phyloP scores from a whole-genome alignment of 2,888 invertebrate species.

The Pediacus dermestoides region DNA sequence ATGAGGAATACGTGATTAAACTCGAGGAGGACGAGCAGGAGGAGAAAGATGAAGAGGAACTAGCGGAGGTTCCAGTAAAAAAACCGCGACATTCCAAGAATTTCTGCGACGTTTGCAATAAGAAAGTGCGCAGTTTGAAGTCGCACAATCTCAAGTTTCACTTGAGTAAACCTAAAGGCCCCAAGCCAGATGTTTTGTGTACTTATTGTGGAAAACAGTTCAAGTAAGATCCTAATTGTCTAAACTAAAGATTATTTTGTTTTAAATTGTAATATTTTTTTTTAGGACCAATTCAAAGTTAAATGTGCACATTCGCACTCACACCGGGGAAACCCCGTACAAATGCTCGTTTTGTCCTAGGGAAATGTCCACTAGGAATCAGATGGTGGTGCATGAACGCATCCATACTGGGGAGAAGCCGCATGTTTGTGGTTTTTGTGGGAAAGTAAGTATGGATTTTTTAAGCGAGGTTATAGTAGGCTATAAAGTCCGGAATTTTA shows the following conservation, averaged over 20 bases:
- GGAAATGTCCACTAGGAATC: conserved; percentile 32
- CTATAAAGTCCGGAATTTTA: too few relatives aligned
- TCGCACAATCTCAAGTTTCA: conserved; percentile 21
- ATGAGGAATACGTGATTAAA: conserved; percentile 2
- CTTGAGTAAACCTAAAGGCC: conserved; percentile 8
- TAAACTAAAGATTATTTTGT: conserved; percentile 1
- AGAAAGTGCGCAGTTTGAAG: conserved; percentile 27
- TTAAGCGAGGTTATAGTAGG: too few relatives aligned
- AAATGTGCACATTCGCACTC: conserved; percentile 37
- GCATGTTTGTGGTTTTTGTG: conserved; percentile 39
- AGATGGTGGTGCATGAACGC: conserved; percentile 38
- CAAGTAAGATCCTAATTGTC: conserved; percentile 25
- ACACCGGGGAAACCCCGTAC: conserved; percentile 42
- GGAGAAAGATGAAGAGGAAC: conserved; percentile 4
- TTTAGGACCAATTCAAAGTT: conserved; percentile 25
- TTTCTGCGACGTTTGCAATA: conserved; percentile 30
- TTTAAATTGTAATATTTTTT: conserved; percentile 6
- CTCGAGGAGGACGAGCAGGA: conserved; percentile 1
- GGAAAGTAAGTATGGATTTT: conserved; percentile 31
- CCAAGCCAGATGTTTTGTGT: conserved; percentile 28
- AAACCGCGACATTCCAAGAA: conserved; percentile 25
- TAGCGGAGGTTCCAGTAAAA: conserved; percentile 12
- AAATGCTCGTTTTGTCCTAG: conserved; percentile 39
- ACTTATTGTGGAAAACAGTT: conserved; percentile 40
- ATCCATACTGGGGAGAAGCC: conserved; percentile 42